Evolutionary conservation across 1,140 invertebrate species (phyloP).

Genomic region (Hesperophylax magnus): DNA sequence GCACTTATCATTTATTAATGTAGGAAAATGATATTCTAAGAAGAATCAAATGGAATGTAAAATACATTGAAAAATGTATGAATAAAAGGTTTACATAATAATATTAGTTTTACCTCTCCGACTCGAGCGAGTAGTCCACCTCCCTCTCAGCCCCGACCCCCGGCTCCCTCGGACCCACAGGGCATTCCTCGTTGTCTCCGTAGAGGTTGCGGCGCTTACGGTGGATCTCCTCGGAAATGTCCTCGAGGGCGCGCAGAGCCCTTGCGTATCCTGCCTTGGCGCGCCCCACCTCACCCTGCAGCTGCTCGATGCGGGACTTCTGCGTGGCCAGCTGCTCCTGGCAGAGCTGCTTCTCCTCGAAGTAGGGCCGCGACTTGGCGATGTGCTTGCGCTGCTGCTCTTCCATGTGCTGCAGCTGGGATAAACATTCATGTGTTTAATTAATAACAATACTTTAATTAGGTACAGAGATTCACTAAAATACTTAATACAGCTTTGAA

Average conservation of each 20-base stretch:
- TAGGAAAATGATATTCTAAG: no score
- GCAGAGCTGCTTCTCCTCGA: constrained; percentile 93
- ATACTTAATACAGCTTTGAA: no score
- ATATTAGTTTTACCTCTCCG: constrained; percentile 56
- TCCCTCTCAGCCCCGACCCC: constrained; percentile 89
- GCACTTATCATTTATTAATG: no score
- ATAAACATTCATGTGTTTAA: no score
- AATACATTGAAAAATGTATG: no score
- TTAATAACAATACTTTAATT: no score
- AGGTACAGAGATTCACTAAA: no score
- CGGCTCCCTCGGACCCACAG: constrained; percentile 83
- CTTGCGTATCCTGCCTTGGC: constrained; percentile 89
- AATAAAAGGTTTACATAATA: no score
- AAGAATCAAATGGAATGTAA: no score
- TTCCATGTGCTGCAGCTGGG: constrained; percentile 79
- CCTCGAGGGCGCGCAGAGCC: constrained; percentile 88
- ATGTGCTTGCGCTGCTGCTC: constrained; percentile 85
- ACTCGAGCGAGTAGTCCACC: constrained; percentile 63
- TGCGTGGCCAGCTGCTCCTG: constrained; percentile 92
- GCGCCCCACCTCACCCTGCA: constrained; percentile 84
- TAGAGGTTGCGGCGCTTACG: constrained; percentile 72
- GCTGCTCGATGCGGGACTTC: constrained; percentile 84
- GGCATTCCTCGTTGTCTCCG: constrained; percentile 65
- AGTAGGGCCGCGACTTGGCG: constrained; percentile 90
- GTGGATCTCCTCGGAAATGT: constrained; percentile 96